These are phyloP conservation scores for Phoxinus phoxinus DNA, from an alignment of 2,113 vertebrate species.

Conservation along the genomic window DNA sequence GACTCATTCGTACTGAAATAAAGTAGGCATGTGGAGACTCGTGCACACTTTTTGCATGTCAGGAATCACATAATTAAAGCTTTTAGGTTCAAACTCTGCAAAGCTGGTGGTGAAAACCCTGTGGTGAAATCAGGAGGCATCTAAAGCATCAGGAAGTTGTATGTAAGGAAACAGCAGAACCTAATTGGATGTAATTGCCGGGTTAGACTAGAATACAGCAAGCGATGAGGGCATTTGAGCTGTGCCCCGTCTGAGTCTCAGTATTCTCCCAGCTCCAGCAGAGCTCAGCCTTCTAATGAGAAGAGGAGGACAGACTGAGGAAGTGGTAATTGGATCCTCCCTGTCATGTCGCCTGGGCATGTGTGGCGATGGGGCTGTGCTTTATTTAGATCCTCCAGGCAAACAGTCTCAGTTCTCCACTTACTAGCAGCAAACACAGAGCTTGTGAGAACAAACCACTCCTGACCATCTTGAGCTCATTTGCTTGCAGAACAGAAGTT, in stretches of 20 bases:
- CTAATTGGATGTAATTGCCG: slow-evolving; percentile 41
- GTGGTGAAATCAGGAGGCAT: neutral
- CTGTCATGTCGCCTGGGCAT: slow-evolving; percentile 38
- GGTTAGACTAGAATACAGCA: neutral
- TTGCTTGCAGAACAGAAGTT: neutral
- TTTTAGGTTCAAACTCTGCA: neutral
- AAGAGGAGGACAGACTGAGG: slow-evolving; percentile 27
- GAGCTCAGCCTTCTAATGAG: slow-evolving; percentile 38
- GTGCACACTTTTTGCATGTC: neutral
- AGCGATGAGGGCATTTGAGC: slow-evolving; percentile 32
- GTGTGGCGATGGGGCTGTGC: slow-evolving; percentile 44
- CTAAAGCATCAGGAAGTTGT: neutral
- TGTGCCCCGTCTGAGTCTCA: slow-evolving; percentile 7
- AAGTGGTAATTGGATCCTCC: slow-evolving; percentile 49
- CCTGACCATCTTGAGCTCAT: slow-evolving; percentile 7
- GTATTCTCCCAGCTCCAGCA: neutral
- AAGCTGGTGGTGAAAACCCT: neutral
- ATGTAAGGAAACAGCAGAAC: slow-evolving; percentile 10
- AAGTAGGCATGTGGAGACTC: neutral
- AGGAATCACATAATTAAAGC: neutral
- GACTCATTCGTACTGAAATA: slow-evolving; percentile 12
- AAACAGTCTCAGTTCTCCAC: slow-evolving; percentile 32
- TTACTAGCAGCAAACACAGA: slow-evolving; percentile 24
- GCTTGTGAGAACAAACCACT: slow-evolving; percentile 18
- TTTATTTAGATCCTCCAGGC: slow-evolving; percentile 48